phyloP scores from a whole-genome alignment of 1,140 invertebrate genomes.

The Trichomalopsis sarcophagae region DNA sequence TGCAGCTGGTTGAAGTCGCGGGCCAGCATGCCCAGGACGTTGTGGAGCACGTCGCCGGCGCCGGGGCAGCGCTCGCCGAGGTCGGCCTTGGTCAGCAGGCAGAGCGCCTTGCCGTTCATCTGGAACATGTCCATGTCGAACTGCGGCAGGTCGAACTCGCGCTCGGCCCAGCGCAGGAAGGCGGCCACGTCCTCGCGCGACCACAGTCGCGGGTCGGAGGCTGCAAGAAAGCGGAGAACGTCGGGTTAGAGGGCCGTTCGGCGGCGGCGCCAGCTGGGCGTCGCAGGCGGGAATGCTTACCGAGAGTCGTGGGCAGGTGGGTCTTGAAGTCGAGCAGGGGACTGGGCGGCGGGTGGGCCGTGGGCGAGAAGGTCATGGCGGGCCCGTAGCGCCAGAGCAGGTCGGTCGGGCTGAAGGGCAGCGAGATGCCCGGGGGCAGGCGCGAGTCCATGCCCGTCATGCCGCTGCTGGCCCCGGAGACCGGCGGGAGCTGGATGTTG shows the following conservation, averaged over 20 bases:
- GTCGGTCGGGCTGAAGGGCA: slow-evolving; percentile 84
- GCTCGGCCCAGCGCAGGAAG: slow-evolving; percentile 93
- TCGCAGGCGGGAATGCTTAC: slow-evolving; percentile 65
- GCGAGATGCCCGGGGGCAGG: slow-evolving; percentile 79
- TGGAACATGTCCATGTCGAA: slow-evolving; percentile 96
- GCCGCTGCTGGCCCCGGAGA: slow-evolving; percentile 73
- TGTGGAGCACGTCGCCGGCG: slow-evolving; percentile 94
- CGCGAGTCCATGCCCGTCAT: slow-evolving; percentile 77
- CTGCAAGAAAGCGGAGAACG: slow-evolving; percentile 66
- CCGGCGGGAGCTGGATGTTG: slow-evolving; percentile 76
- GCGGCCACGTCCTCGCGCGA: slow-evolving; percentile 90
- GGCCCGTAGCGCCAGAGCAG: slow-evolving; percentile 87
- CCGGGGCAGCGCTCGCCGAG: slow-evolving; percentile 92
- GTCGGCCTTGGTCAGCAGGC: slow-evolving; percentile 91
- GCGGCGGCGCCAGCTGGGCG: neutral
- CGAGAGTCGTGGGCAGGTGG: slow-evolving; percentile 85
- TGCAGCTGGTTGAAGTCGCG: slow-evolving; percentile 86
- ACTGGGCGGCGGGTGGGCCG: slow-evolving; percentile 78
- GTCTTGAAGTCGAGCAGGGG: slow-evolving; percentile 90
- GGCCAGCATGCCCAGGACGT: slow-evolving; percentile 91
- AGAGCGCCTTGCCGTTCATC: slow-evolving; percentile 98
- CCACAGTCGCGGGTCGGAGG: slow-evolving; percentile 92
- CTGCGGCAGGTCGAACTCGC: slow-evolving; percentile 93
- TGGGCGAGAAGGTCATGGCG: slow-evolving; percentile 81
- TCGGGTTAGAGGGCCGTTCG: neutral